Evolutionary conservation across 2,797 vertebrate genomes (phyloP), one percentile per base, ranked within the genome.

Genomic region (Borostomias antarcticus): DNA sequence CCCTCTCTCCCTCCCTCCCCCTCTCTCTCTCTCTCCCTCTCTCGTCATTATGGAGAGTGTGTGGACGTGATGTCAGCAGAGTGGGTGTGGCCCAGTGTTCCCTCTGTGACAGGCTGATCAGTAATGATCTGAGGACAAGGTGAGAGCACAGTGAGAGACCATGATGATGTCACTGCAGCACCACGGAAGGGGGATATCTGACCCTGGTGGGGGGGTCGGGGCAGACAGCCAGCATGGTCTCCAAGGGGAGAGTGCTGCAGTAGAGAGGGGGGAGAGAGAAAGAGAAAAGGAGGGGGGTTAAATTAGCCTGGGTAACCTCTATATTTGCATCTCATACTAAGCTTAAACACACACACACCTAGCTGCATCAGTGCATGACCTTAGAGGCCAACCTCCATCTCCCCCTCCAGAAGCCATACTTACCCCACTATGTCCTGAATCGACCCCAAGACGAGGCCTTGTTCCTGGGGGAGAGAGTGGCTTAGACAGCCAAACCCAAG

Each of bases 401-500:
- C 32, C 4, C 32, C 9, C 32, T 35, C 4, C 9, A 9, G 66
- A 40, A n/a, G n/a, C n/a, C n/a, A n/a, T n/a, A n/a, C n/a, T n/a
- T n/a, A n/a, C n/a, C n/a, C n/a, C n/a, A n/a, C n/a, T n/a, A n/a
- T n/a, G n/a, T n/a, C n/a, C n/a, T n/a, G n/a, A n/a, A n/a, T n/a
- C n/a, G 6, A 40, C 23, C 21, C 15, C 17, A 26, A 13, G 28
- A 45, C 60, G 43, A 47, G 1, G 9, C 43, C 5, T 7, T 1
- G 15, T 26, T 35, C 68, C 29, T 48, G 30, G 3, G 30, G 53
- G 52, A n/a, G 5, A 21, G 26, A 11, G 23, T 11, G 17, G 56
- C 60, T 77, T 51, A 35, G 67, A 81, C 29, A 56, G 26, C 72
- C 45, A 25, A 59, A 72, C 58, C 56, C 58, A 73, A 84, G 82